A percentile compares a stretch with the other conserved stretches of the same genome.
phyloP scores from a whole-genome alignment of 1,140 invertebrate species.

The Lepidurus packardi region DNA sequence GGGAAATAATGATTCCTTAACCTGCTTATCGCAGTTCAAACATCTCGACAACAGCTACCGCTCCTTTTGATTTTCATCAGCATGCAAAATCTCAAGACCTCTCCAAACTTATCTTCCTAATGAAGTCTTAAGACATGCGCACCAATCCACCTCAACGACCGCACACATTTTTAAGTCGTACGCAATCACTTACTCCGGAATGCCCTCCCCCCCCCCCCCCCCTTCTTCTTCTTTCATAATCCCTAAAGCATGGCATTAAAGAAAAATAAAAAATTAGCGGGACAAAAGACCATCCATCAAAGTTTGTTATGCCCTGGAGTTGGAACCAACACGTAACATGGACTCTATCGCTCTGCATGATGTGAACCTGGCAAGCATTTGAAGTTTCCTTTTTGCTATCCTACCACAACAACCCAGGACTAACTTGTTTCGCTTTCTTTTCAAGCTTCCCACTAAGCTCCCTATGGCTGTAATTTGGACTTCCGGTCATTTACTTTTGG shows the following conservation, averaged over 20 bases:
- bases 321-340: slow-evolving; percentile 3
- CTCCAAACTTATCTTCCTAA: too few species aligned
- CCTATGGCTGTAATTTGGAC: slow-evolving; percentile 31
- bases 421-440: neutral
- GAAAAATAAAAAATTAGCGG: neutral
- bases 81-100: too few species aligned
- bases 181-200: too few species aligned
- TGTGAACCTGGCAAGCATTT: neutral
- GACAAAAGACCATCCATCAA: neutral
- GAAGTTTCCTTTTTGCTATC: neutral
- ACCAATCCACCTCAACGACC: too few species aligned
- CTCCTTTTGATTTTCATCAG: neutral
- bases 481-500: slow-evolving; percentile 28
- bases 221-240: neutral
- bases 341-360: neutral
- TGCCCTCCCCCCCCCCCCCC: neutral
- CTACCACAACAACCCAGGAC: slow-evolving; percentile 13
- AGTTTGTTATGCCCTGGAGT: slow-evolving; percentile 18
- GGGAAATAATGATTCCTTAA: slow-evolving; percentile 13
- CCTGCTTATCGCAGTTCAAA: neutral
- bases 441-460: neutral
- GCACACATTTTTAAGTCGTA: too few species aligned
- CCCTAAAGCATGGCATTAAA: neutral
- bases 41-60: neutral
- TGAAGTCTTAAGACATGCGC: too few species aligned